Percentiles rank a stretch among this genome's conserved stretches.
These are phyloP conservation scores for Drosophila emarginata DNA, from an alignment of 2,888 invertebrate species.

Conservation along the genomic window DNA sequence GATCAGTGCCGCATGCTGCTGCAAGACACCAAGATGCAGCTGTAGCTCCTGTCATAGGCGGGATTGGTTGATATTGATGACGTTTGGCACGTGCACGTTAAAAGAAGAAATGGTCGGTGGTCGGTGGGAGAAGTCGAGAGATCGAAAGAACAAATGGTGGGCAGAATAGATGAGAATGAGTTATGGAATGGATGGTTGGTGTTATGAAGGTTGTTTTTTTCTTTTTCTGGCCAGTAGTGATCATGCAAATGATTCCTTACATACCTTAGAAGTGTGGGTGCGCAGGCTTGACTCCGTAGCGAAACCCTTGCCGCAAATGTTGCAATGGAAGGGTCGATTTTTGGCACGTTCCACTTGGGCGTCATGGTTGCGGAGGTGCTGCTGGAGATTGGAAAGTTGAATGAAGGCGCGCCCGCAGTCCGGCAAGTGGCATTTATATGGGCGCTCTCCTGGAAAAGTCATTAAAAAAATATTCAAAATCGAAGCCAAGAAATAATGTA, in stretches of 20 bases:
- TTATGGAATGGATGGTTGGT: neutral
- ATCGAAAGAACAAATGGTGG: conserved; percentile 7
- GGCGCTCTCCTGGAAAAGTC: conserved; percentile 89
- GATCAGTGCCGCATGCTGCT: conserved; percentile 96
- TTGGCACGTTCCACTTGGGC: conserved; percentile 97
- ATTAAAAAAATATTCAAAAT: neutral
- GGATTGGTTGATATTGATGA: conserved; percentile 26
- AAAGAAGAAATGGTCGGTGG: conserved; percentile 21
- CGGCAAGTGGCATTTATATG: conserved; percentile 97
- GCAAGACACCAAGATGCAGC: conserved; percentile 96
- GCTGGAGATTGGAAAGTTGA: conserved; percentile 97
- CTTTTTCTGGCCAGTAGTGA: neutral
- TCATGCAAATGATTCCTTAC: conserved; percentile 79
- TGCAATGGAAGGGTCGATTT: conserved; percentile 97
- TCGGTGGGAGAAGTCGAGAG: conserved; percentile 13
- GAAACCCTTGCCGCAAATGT: conserved; percentile 97
- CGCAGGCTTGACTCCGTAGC: conserved; percentile 97
- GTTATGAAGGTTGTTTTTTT: neutral
- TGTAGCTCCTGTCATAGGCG: conserved; percentile 88
- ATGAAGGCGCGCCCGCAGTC: conserved; percentile 98
- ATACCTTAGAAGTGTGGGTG: conserved; percentile 98
- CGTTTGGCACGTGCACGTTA: conserved; percentile 27
- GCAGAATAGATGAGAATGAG: conserved; percentile 10
- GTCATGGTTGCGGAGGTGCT: conserved; percentile 97
- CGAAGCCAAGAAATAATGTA: too few species aligned